Base-by-base conservation (phyloP, 2,113 vertebrate genomes). In the Aspidoscelis tigris region DNA sequence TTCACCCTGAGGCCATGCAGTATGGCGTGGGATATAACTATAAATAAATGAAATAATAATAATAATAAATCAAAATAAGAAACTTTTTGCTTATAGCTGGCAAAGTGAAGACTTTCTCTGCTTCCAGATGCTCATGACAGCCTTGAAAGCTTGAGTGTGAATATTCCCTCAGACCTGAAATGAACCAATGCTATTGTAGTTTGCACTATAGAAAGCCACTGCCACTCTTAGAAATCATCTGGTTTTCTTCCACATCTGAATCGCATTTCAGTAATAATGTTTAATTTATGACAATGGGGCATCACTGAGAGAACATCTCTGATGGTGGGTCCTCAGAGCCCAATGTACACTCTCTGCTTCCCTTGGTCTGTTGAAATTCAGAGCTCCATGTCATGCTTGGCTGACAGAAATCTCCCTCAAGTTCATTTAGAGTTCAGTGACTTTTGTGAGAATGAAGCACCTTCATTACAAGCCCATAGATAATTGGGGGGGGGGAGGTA, bases 371-470 rank as follows among this genome's bases (percentile, higher is more conserved):
- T 22, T 41, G 73, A 85, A 53, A 69, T 68, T 77, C 81, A 87
- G 58, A 16, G 73, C 69, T 82, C 75, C 18, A 80, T 81, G 76
- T 84, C 82, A 86, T 33, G 72, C 86, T 91, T 91, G 87, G 82
- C 76, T 89, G 0, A 0, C 21, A 88, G 76, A 89, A 70, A 65
- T 84, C 69, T 88, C 82, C 82, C 84, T 79, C 71, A 79, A 90
- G 83, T 84, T 81, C 84, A 39, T 89, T 87, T 88, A 80, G 85
- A 93, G 86, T 87, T 91, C 91, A 91, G 0, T 75, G 58, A 81
- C 74, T 77, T 20, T 89, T 92, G 85, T 2, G 55, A 92, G 47
- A 78, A 89, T 81, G 88, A 86, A 80, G 85, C 91, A 81, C 88
- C 86, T 93, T 92, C 82, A 86, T 91, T 93, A 88, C 80, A 88